Evolutionary conservation across 2,113 vertebrate species (phyloP), one percentile per base, ranked within the genome.

Genomic region (Gavialis gangeticus): DNA sequence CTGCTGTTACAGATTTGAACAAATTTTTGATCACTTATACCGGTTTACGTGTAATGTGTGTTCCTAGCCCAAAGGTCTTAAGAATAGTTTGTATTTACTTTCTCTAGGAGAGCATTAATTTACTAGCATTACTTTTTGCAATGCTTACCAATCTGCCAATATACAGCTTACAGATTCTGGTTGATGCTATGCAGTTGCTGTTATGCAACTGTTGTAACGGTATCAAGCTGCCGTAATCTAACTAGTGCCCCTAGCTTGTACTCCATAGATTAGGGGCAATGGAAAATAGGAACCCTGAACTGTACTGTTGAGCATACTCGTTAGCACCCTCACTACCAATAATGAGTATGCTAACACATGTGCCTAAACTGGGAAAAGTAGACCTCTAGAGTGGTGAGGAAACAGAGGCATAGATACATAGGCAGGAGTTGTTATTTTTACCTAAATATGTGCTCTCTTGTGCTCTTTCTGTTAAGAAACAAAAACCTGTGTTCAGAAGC

Each of bases 91-190:
- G 27, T 71, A 19, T 37, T 71, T 37, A 18, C 34, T 37, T 71
- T 21, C 37, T 30, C n/a, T 63, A 66, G 55, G 30, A 25, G 46
- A 46, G 9, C 46, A 9, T 46, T 46, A 8, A 46, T 46, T 46
- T 46, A 46, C 9, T 46, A 46, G 46, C 46, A 46, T 9, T 46
- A 46, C 7, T 9, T 59, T 22, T 15, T 1, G 58, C 37, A 69
- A 27, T 4, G 17, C 28, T 37, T 73, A 59, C 59, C 55, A 16
- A 82, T 18, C 60, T 12, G 59, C 58, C 12, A 37, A 66, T 54
- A 75, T 18, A 79, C n/a, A 75, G 69, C 75, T 75, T 57, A 16
- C 1, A 0, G 30, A 18, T 9, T 75, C 16, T 0, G 0, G 21
- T 46, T 56, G 56, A 17, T 3, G 10, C 3, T 1, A 25, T 6